A percentile compares a stretch with the other conserved stretches of the same genome.
Conservation (phyloP, 1,140 invertebrate genomes). For the Orussus abietinus region DNA sequence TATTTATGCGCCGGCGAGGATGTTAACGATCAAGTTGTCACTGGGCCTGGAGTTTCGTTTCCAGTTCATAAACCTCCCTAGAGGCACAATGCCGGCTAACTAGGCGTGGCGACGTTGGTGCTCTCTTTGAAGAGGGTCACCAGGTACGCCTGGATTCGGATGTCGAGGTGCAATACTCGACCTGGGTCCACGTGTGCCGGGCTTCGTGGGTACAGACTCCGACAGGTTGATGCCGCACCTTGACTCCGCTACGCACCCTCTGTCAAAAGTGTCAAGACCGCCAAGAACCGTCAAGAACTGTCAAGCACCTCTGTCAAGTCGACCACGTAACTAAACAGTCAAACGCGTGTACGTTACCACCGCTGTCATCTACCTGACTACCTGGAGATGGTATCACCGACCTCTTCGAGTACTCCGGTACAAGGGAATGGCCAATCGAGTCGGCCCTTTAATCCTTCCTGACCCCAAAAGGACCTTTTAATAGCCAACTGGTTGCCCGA, state of each 20-base stretch:
- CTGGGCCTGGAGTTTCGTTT: constrained; percentile 27
- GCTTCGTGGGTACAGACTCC: constrained; percentile 24
- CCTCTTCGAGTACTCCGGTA: too few relatives aligned
- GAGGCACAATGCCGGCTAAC: constrained; percentile 34
- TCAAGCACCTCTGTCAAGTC: too few relatives aligned
- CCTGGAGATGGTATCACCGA: too few relatives aligned
- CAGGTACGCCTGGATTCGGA: constrained; percentile 20
- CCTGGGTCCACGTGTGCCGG: constrained; percentile 10
- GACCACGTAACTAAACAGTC: too few relatives aligned
- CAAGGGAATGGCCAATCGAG: too few relatives aligned
- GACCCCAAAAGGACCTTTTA: too few relatives aligned
- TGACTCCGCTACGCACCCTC: constrained; percentile 20
- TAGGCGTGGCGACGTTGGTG: constrained; percentile 26
- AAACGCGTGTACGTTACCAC: too few relatives aligned
- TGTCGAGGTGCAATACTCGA: constrained; percentile 1
- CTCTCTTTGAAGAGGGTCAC: constrained; percentile 38
- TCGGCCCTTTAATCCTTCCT: too few relatives aligned
- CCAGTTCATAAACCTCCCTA: constrained; percentile 33
- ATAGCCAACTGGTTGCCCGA: too few relatives aligned
- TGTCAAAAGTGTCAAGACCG: constrained; percentile 26
- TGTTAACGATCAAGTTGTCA: constrained; percentile 39
- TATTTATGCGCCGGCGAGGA: too few relatives aligned
- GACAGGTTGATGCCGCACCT: constrained; percentile 31
- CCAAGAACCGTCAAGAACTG: too few relatives aligned
- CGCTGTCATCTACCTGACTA: too few relatives aligned